Evolutionary conservation across 2,797 vertebrate genomes (phyloP).

Genomic region (Halcyon badia): DNA sequence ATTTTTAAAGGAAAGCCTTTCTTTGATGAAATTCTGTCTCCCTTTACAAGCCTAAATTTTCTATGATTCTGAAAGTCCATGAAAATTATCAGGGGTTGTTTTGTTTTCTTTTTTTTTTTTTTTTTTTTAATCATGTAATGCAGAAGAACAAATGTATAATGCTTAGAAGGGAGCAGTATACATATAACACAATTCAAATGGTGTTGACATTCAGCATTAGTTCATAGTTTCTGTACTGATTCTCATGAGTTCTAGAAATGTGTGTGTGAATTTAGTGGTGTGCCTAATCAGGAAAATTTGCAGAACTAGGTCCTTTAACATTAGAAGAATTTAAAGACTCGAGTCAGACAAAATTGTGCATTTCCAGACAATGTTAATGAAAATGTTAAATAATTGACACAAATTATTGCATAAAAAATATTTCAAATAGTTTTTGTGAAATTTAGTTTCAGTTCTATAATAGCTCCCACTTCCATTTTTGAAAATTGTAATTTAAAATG

Average conservation of each 20-base stretch:
- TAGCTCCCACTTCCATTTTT: background rate
- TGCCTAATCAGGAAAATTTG: background rate
- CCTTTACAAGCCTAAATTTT: background rate
- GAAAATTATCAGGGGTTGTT: background rate
- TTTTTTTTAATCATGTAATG: background rate
- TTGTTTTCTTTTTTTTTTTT: background rate
- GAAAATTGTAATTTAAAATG: slow-evolving; percentile 55
- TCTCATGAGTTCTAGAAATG: background rate
- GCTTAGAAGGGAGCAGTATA: background rate
- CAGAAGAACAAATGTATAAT: background rate
- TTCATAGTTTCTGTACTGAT: background rate
- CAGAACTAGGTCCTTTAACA: background rate
- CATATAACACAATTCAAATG: background rate
- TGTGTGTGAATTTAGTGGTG: background rate
- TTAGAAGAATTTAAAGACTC: background rate
- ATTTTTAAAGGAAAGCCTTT: background rate
- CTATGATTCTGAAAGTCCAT: background rate
- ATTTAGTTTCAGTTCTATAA: slow-evolving; percentile 40
- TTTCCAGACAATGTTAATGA: slow-evolving; percentile 40
- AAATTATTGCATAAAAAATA: slow-evolving; percentile 29
- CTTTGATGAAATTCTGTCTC: background rate
- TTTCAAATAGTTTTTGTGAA: slow-evolving; percentile 23
- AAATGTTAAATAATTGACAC: slow-evolving; percentile 63
- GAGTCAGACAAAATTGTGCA: background rate
- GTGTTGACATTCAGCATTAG: background rate